These are phyloP conservation scores for Fundulus diaphanus DNA, from an alignment of 2,797 vertebrate genomes.

Conservation along the genomic window DNA sequence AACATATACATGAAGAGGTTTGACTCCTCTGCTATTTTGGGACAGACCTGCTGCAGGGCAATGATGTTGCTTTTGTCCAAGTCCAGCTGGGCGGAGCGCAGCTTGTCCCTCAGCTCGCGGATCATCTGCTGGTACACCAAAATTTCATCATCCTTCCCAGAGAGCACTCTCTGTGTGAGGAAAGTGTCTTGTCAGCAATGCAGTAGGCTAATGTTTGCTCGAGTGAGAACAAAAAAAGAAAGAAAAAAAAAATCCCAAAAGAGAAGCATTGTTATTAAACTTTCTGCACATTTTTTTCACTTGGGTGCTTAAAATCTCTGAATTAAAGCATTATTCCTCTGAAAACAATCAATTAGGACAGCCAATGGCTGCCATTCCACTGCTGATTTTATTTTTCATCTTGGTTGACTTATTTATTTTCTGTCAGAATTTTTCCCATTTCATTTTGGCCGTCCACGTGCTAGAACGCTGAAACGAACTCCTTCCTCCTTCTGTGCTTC, in stretches of 20 bases:
- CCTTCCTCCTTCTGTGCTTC: background rate
- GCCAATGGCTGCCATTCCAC: background rate
- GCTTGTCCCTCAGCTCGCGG: constrained; percentile 87
- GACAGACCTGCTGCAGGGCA: constrained; percentile 90
- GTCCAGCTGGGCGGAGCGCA: constrained; percentile 89
- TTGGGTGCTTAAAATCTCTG: background rate
- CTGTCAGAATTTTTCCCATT: no score
- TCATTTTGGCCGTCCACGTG: no score
- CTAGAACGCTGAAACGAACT: no score
- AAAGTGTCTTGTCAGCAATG: constrained; percentile 12
- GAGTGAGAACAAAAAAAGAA: background rate
- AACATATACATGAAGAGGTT: background rate
- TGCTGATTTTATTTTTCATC: background rate
- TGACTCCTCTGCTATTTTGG: background rate
- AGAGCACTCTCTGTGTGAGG: constrained; percentile 84
- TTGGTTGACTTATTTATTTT: background rate
- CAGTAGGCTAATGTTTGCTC: background rate
- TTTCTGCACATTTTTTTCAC: background rate
- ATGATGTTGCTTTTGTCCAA: constrained; percentile 91
- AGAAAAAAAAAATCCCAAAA: background rate
- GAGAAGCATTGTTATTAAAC: background rate
- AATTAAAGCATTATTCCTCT: background rate
- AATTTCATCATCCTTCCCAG: constrained; percentile 93
- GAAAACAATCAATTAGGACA: background rate
- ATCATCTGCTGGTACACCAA: constrained; percentile 92